Percentiles rank a stretch among this genome's conserved stretches.
Evolutionary conservation across 1,140 invertebrate species (phyloP).

Genomic region (Panagrolaimus sp.): DNA sequence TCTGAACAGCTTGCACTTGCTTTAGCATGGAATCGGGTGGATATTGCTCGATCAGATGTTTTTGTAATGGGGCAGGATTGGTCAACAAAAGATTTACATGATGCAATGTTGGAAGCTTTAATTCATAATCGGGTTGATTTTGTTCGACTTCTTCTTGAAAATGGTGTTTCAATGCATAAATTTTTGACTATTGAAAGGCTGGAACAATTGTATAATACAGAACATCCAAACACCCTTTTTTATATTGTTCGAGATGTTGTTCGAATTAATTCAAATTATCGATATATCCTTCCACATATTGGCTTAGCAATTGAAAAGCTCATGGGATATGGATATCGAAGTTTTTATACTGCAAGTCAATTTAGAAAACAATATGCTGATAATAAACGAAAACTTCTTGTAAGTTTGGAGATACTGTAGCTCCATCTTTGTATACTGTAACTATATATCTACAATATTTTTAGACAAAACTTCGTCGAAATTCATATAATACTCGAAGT

Average conservation of each 20-base stretch:
- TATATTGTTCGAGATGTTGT: conserved; percentile 52
- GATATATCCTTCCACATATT: conserved; percentile 80
- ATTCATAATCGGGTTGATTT: conserved; percentile 93
- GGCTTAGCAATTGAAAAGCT: conserved; percentile 91
- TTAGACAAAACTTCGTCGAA: no score
- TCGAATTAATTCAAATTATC: conserved; percentile 32
- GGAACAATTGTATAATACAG: conserved; percentile 83
- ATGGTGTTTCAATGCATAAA: conserved; percentile 96
- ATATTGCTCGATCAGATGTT: conserved; percentile 83
- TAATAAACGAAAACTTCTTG: conserved; percentile 63
- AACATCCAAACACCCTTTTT: conserved; percentile 60
- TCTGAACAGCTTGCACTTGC: conserved; percentile 66
- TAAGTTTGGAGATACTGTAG: no score
- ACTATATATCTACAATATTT: no score
- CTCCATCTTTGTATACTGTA: no score
- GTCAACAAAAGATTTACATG: conserved; percentile 15
- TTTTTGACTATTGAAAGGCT: conserved; percentile 88
- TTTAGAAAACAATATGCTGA: conserved; percentile 74
- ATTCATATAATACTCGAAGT: neutral
- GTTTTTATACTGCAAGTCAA: conserved; percentile 79
- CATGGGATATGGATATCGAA: conserved; percentile 92
- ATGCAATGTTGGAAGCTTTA: conserved; percentile 87
- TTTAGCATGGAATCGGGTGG: conserved; percentile 92
- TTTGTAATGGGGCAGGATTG: conserved; percentile 74
- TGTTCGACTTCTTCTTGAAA: conserved; percentile 76